phyloP scores from a whole-genome alignment of 1,140 invertebrate genomes.

The Polypedilum vanderplanki region DNA sequence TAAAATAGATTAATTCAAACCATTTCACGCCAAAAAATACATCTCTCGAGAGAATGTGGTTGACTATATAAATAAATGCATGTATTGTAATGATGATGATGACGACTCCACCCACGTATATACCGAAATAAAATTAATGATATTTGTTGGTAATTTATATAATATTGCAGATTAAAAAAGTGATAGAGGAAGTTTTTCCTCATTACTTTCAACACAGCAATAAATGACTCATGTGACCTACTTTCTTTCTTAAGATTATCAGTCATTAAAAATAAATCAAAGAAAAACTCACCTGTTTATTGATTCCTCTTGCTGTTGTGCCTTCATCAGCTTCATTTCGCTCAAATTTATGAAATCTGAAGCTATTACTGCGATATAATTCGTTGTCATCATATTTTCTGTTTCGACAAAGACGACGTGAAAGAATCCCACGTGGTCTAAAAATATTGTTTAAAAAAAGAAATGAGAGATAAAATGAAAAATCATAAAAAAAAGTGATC shows the following conservation, averaged over 20 bases:
- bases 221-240: background rate
- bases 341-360: slow-evolving; percentile 74
- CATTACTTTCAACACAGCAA: background rate
- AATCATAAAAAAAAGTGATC: no score
- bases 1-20: background rate
- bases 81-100: background rate
- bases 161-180: slow-evolving; percentile 7
- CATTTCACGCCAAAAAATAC: background rate
- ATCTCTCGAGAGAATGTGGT: background rate
- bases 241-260: background rate
- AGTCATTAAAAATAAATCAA: background rate
- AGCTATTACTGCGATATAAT: slow-evolving; percentile 73
- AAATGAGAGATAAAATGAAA: no score
- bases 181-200: background rate
- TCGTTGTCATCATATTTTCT: slow-evolving; percentile 66
- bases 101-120: background rate
- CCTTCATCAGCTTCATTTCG: slow-evolving; percentile 56
- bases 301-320: slow-evolving; percentile 44
- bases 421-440: slow-evolving; percentile 46
- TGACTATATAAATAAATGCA: no score
- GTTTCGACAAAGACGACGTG: slow-evolving; percentile 59
- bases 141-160: background rate
- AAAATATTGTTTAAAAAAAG: no score
- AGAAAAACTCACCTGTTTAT: slow-evolving; percentile 47
- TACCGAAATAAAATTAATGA: background rate